Evolutionary conservation across 2,888 invertebrate species (phyloP).

Genomic region (Tillus elongatus): DNA sequence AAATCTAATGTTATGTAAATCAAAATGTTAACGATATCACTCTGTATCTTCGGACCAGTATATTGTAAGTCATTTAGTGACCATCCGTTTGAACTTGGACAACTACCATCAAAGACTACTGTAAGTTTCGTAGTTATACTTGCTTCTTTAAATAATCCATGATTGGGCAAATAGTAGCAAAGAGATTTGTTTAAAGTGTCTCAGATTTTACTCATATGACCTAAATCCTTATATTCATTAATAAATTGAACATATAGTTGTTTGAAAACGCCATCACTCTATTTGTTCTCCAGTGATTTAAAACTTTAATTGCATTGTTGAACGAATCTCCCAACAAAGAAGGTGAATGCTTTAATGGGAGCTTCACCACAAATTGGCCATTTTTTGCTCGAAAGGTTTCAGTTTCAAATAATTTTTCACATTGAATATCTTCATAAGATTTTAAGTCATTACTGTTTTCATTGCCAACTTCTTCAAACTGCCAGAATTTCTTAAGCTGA

Average conservation of each 20-base stretch:
- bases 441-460: too few relatives aligned
- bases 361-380: neutral
- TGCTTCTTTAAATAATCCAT: too few relatives aligned
- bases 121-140: too few relatives aligned
- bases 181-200: neutral
- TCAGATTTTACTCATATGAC: neutral
- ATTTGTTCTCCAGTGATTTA: conserved; percentile 3
- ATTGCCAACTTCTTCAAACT: conserved; percentile 2
- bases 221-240: conserved; percentile 2
- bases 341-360: conserved; percentile 3
- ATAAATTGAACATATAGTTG: conserved; percentile 2
- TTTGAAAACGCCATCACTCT: neutral
- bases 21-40: too few relatives aligned
- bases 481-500: conserved; percentile 2
- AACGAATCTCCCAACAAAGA: neutral
- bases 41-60: too few relatives aligned
- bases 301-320: neutral
- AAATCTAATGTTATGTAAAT: too few relatives aligned
- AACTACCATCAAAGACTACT: too few relatives aligned
- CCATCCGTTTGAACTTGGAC: too few relatives aligned
- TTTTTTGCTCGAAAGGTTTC: neutral
- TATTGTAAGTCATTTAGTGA: too few relatives aligned
- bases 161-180: too few relatives aligned
- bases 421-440: neutral
- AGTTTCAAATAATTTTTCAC: neutral